A percentile compares a stretch with the other conserved stretches of the same genome.
phyloP scores from a whole-genome alignment of 1,140 invertebrate species.

The Apis dorsata region DNA sequence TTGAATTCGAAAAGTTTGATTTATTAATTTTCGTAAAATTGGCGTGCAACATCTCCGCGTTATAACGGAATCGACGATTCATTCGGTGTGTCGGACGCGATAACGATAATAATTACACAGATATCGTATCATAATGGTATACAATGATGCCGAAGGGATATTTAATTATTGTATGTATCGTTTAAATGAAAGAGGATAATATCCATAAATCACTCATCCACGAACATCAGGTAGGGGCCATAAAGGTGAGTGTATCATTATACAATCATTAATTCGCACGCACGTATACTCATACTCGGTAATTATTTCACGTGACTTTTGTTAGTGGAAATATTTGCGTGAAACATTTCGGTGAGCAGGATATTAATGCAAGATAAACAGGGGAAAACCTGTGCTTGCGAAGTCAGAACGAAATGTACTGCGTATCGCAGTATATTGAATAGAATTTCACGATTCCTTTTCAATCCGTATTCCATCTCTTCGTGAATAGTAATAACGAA shows the following conservation, averaged over 20 bases:
- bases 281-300: slow-evolving; percentile 7
- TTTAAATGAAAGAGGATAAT: slow-evolving; percentile 59
- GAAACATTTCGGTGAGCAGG: neutral
- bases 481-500: neutral
- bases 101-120: slow-evolving; percentile 37
- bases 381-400: neutral
- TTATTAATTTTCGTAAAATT: neutral
- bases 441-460: neutral
- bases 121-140: slow-evolving; percentile 33
- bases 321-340: slow-evolving; percentile 50
- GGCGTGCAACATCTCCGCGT: neutral
- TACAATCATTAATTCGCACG: slow-evolving; percentile 36
- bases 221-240: slow-evolving; percentile 46
- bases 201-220: slow-evolving; percentile 55
- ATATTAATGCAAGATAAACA: slow-evolving; percentile 40
- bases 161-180: slow-evolving; percentile 59
- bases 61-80: slow-evolving; percentile 21
- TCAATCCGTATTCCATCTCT: neutral
- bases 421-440: neutral
- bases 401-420: neutral
- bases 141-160: slow-evolving; percentile 50
- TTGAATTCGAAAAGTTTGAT: no score
- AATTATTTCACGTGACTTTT: slow-evolving; percentile 47
- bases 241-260: slow-evolving; percentile 51
- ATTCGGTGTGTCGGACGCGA: neutral